Percentiles rank a stretch among this genome's conserved stretches.
Conservation (phyloP, 1,140 invertebrate genomes). For the Pseudomyrmex pallidus region DNA sequence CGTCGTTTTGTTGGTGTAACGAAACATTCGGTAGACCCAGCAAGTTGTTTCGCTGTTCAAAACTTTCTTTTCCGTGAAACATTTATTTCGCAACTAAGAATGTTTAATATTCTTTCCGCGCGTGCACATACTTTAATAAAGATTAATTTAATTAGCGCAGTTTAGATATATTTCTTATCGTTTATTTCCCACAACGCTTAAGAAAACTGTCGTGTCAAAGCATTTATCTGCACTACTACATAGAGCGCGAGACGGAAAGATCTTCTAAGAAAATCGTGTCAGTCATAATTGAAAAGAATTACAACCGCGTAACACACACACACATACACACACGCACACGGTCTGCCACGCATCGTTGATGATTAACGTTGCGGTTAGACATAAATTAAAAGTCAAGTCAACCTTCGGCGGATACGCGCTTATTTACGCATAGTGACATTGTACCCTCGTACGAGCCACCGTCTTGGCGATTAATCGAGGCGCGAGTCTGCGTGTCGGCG, state of each 20-base stretch:
- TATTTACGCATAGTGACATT: conserved; percentile 77
- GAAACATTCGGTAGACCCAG: no score
- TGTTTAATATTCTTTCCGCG: not conserved
- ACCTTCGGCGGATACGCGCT: conserved; percentile 48
- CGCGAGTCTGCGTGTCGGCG: conserved; percentile 46
- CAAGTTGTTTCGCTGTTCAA: no score
- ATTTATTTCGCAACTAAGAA: not conserved
- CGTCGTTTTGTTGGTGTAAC: no score
- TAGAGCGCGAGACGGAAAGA: not conserved
- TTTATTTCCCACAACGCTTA: not conserved
- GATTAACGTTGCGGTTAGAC: conserved; percentile 11
- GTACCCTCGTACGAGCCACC: conserved; percentile 77
- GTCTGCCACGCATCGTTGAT: not conserved
- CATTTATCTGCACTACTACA: not conserved
- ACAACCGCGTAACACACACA: not conserved
- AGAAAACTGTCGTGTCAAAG: not conserved
- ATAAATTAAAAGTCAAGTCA: conserved; percentile 43
- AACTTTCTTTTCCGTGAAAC: not conserved
- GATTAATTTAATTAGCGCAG: conserved; percentile 36
- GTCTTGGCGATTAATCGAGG: conserved; percentile 65
- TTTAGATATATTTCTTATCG: not conserved
- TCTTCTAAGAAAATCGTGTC: conserved; percentile 4
- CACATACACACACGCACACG: no score
- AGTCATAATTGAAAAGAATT: conserved; percentile 39
- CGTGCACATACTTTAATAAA: not conserved